phyloP scores from a whole-genome alignment of 1,140 invertebrate species.

The Cyclina sinensis region DNA sequence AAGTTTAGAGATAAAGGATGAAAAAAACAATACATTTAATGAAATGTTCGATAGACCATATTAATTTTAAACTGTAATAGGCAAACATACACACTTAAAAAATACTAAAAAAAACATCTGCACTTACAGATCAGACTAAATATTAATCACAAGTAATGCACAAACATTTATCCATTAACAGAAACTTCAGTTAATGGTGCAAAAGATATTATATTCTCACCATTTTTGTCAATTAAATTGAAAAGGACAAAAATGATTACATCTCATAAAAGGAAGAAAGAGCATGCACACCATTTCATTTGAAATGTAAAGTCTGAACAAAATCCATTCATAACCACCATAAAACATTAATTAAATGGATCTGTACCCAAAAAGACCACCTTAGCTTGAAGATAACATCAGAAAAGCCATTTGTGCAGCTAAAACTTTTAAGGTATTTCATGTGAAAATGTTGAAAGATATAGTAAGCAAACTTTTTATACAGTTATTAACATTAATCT shows the following conservation, averaged over 20 bases:
- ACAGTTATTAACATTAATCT: not conserved
- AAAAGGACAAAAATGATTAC: not conserved
- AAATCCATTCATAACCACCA: not conserved
- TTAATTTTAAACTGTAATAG: too few relatives aligned
- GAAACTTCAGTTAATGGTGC: too few relatives aligned
- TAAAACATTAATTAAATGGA: not conserved
- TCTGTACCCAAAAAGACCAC: not conserved
- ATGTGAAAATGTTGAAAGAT: not conserved
- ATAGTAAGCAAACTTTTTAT: not conserved
- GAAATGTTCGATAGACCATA: too few relatives aligned
- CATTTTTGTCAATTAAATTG: too few relatives aligned
- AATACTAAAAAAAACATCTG: too few relatives aligned
- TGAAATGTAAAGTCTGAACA: conserved; percentile 6
- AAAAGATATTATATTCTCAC: too few relatives aligned
- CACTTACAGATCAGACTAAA: too few relatives aligned
- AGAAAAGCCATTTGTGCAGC: not conserved
- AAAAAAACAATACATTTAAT: too few relatives aligned
- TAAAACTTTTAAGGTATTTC: conserved; percentile 6
- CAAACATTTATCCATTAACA: too few relatives aligned
- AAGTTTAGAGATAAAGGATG: too few relatives aligned
- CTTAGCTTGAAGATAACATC: not conserved
- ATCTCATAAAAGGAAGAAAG: not conserved
- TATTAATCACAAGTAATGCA: too few relatives aligned
- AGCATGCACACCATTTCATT: not conserved
- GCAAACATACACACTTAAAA: too few relatives aligned